Conservation (phyloP, 2,888 invertebrate species). For the Athalia rosae region DNA sequence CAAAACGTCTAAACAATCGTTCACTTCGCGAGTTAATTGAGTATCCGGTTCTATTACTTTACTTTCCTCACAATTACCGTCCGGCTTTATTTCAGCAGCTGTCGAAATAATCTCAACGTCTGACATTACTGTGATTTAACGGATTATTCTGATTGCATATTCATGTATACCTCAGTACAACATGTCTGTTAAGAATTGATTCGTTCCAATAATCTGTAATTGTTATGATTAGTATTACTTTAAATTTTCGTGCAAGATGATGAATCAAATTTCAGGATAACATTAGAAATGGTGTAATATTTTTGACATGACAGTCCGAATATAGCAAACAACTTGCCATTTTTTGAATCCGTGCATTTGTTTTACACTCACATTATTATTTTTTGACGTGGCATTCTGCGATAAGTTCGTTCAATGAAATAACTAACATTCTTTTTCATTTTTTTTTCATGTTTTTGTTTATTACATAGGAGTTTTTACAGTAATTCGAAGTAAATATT, state of each 20-base stretch:
- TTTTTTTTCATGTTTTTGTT: too few species aligned
- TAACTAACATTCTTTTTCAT: too few species aligned
- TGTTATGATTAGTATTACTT: background rate
- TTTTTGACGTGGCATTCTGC: too few species aligned
- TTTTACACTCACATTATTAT: too few species aligned
- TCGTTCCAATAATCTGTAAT: background rate
- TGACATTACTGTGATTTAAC: constrained; percentile 13
- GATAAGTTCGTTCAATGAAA: too few species aligned
- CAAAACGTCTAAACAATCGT: constrained; percentile 26
- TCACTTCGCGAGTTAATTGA: constrained; percentile 14
- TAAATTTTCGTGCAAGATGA: background rate
- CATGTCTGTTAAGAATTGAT: background rate
- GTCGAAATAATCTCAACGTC: background rate
- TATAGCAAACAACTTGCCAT: too few species aligned
- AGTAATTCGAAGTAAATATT: background rate
- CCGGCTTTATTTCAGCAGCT: background rate
- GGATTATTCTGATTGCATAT: constrained; percentile 2
- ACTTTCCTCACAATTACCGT: constrained; percentile 17
- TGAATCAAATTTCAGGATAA: too few species aligned
- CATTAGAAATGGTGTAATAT: too few species aligned
- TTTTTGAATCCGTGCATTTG: too few species aligned
- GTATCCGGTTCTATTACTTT: background rate
- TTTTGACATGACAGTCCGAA: too few species aligned
- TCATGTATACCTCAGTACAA: background rate
- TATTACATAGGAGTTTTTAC: too few species aligned